Evolutionary conservation across 2,113 vertebrate genomes (phyloP), one percentile per base, ranked within the genome.

Genomic region (Clinocottus analis): DNA sequence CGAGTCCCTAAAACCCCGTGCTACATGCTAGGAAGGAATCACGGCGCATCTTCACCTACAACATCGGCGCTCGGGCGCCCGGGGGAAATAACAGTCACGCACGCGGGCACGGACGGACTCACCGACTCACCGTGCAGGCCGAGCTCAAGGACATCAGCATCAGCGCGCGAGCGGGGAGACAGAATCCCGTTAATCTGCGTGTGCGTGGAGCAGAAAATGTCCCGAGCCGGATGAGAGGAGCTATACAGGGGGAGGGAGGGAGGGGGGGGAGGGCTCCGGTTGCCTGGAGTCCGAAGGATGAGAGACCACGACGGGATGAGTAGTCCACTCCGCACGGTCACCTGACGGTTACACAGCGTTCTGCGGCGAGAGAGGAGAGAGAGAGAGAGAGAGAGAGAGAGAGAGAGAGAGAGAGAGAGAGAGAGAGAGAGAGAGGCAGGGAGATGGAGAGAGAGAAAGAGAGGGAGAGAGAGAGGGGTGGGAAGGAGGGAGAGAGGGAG

Each of bases 141-240:
- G 89, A 92, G 91, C 91, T 94, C 93, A 92, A 93, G 90, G 93
- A 93, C 92, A 94, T 90, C 90, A 90, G 88, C 91, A 91, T 89
- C 90, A 85, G 85, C 56, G 87, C 86, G 83, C 85, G 81, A 87
- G 88, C 79, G 88, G 88, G 86, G 84, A 89, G 82, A 85, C 89
- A 88, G 84, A 91, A 87, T 93, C 91, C 93, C 77, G 83, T 66
- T 91, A 92, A 93, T 90, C 90, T 92, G 91, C 83, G 90, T 86
- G 84, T 72, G 89, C 64, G 74, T 72, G 86, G 75, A 87, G 78
- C 64, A 70, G 90, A 83, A 83, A 80, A 75, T 59, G 87, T 90
- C 89, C 89, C 90, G 68, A 16, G 78, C 87, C 75, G 76, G 87
- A 90, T 86, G 89, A 85, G 87, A 85, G 87, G 13, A 16, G 25